These are phyloP conservation scores for rat (Rattus norvegicus) DNA, from an alignment of 2,113 vertebrate genomes.

Conservation along the genomic window GRCr8 NC_086039.1:8182501-8183000, in stretches of 20 bases:
- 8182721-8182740: conserved; percentile 53
- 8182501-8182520: not conserved
- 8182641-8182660: conserved; percentile 65
- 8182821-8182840: not conserved
- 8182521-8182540: conserved; percentile 61
- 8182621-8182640: conserved; percentile 51
- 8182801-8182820: conserved; percentile 13
- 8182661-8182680: conserved; percentile 23
- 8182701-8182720: conserved; percentile 44
- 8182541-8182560: not conserved
- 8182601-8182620: conserved; percentile 55
- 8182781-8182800: not conserved
- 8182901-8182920: conserved; percentile 43
- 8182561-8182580: conserved; percentile 52
- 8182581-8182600: conserved; percentile 13
- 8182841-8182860: not conserved
- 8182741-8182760: conserved; percentile 43
- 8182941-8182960: conserved; percentile 60
- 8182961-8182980: conserved; percentile 27
- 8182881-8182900: not conserved
- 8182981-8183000: conserved; percentile 54
- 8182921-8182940: not conserved
- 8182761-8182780: not conserved
- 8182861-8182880: not conserved
- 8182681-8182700: conserved; percentile 21